phyloP scores from a whole-genome alignment of 2,888 invertebrate genomes.

The Tuta absoluta region DNA sequence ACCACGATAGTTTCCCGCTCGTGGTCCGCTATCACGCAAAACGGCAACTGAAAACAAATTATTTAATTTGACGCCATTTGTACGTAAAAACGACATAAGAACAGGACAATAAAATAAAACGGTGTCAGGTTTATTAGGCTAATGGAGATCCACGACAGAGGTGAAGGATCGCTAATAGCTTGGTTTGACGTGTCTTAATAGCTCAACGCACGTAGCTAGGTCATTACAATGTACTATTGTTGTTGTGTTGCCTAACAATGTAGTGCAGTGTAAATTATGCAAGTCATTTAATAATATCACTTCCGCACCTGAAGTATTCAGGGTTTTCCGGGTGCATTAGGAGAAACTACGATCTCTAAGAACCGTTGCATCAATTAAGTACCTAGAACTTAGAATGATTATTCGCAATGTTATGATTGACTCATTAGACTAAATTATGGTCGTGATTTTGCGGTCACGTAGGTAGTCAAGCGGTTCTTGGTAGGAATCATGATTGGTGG shows the following conservation, averaged over 20 bases:
- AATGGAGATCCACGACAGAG: conserved; percentile 10
- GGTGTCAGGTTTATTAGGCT: conserved; percentile 16
- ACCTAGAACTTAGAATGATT: neutral
- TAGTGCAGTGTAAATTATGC: conserved; percentile 2
- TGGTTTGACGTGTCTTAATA: conserved; percentile 7
- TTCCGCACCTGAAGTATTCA: conserved; percentile 6
- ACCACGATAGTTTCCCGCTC: conserved; percentile 89
- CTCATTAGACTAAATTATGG: conserved; percentile 2
- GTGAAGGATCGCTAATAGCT: conserved; percentile 11
- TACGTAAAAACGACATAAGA: neutral
- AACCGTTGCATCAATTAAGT: neutral
- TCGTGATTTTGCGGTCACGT: conserved; percentile 2
- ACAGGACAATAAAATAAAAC: neutral
- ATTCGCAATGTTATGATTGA: conserved; percentile 5
- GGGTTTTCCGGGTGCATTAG: conserved; percentile 7
- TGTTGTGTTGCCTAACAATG: neutral
- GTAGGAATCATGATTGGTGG: neutral
- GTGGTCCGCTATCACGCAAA: conserved; percentile 92
- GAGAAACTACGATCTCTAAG: neutral
- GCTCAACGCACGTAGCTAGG: neutral
- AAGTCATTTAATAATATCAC: conserved; percentile 6
- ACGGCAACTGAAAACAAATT: conserved; percentile 85
- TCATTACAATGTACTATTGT: conserved; percentile 11
- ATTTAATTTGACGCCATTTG: conserved; percentile 2
- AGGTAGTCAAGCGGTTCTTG: conserved; percentile 1